Evolutionary conservation across 2,888 invertebrate species (phyloP), one percentile per base, ranked within the genome.

Genomic region (Ceraclea dissimilis): DNA sequence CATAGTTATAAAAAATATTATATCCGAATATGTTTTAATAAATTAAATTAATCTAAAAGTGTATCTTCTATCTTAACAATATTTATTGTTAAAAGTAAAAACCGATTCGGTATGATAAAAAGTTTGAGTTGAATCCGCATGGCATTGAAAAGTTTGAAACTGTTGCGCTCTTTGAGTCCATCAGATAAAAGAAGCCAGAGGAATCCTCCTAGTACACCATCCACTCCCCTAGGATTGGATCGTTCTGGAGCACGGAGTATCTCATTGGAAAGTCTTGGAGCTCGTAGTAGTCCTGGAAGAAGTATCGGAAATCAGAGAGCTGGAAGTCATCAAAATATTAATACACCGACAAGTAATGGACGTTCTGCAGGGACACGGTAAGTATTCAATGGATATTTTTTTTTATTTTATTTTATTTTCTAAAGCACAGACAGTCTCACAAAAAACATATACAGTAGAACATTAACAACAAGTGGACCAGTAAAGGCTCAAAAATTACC

Each of bases 71-170:
- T n/a, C n/a, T n/a, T n/a, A n/a, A n/a, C n/a, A n/a, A n/a, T n/a
- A n/a, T n/a, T n/a, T n/a, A n/a, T n/a, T n/a, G n/a, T n/a, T n/a
- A n/a, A n/a, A n/a, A n/a, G n/a, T n/a, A n/a, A n/a, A n/a, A n/a
- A n/a, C n/a, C n/a, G n/a, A n/a, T n/a, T n/a, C n/a, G n/a, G n/a
- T n/a, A n/a, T n/a, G n/a, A n/a, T n/a, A n/a, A n/a, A n/a, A n/a
- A n/a, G n/a, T n/a, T n/a, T n/a, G n/a, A 10, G 26, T 8, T 39
- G 16, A 39, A 17, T 22, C 18, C 20, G 47, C 10, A 77, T 77
- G 78, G 71, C 76, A 57, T 54, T 77, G 62, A 75, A 74, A 65
- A 76, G 75, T 59, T 66, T 76, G 4, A 73, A 72, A 64, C 63
- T 76, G 56, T 50, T 60, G 31, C 56, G 58, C 16, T 56, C 58